Conservation (phyloP, 2,797 vertebrate species). For the Dipus sagitta region DNA sequence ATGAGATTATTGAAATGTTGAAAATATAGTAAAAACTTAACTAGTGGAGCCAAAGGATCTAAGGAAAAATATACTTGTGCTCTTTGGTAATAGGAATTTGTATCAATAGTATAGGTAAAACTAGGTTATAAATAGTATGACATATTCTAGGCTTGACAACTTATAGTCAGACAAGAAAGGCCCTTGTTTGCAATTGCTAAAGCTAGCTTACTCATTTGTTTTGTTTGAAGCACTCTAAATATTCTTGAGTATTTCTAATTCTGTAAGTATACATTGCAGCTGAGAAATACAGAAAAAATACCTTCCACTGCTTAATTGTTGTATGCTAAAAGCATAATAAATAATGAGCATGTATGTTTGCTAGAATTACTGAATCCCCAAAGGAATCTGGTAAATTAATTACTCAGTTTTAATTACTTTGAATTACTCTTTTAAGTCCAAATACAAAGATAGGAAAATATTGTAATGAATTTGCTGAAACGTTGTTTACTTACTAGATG, state of each 20-base stretch:
- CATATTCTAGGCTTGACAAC: not conserved
- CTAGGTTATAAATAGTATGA: not conserved
- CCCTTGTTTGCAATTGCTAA: not conserved
- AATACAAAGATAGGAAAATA: slow-evolving; percentile 27
- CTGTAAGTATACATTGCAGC: not conserved
- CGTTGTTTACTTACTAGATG: slow-evolving; percentile 6
- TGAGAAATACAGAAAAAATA: not conserved
- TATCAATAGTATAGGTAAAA: not conserved
- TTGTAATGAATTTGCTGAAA: not conserved
- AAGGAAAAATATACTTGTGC: not conserved
- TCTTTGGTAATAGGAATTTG: not conserved
- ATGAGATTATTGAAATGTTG: not conserved
- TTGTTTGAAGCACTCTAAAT: not conserved
- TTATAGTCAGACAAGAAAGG: not conserved
- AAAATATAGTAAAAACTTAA: not conserved
- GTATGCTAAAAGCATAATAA: not conserved
- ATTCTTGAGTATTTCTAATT: slow-evolving; percentile 6
- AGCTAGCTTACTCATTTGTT: not conserved
- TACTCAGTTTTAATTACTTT: slow-evolving; percentile 48
- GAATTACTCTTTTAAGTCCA: slow-evolving; percentile 17
- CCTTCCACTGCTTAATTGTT: not conserved
- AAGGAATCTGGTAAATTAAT: slow-evolving; percentile 34
- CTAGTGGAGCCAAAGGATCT: not conserved
- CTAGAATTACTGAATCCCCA: slow-evolving; percentile 15
- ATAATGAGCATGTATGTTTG: not conserved